Evolutionary conservation across 2,113 vertebrate species (phyloP).

Genomic region (Aphelocoma coerulescens): DNA sequence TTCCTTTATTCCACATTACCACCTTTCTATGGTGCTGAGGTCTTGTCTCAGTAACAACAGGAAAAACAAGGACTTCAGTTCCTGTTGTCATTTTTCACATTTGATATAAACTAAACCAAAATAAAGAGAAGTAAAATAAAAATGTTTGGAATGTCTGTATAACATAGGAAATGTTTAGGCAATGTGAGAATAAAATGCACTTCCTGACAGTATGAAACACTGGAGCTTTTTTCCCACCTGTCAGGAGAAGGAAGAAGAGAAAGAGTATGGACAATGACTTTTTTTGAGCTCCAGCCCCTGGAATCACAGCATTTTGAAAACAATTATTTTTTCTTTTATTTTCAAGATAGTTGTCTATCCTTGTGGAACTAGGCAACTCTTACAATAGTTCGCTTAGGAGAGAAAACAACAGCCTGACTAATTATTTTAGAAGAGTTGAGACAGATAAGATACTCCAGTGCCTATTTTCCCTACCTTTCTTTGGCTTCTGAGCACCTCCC

Average conservation of each 20-base stretch:
- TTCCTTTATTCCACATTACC: not conserved
- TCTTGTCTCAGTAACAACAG: not conserved
- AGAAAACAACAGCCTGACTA: not conserved
- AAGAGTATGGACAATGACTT: not conserved
- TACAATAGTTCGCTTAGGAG: not conserved
- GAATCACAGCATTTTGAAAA: not conserved
- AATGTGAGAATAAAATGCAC: not conserved
- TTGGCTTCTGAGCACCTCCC: not conserved
- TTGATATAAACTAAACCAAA: not conserved
- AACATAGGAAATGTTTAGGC: not conserved
- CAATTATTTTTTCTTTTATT: not conserved
- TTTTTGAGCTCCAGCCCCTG: not conserved
- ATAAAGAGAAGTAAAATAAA: not conserved
- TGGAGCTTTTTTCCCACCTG: not conserved
- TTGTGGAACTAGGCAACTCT: not conserved
- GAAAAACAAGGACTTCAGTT: not conserved
- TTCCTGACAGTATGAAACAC: not conserved
- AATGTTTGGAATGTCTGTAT: not conserved
- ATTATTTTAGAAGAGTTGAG: not conserved
- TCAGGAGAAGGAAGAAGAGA: not conserved
- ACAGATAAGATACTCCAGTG: not conserved
- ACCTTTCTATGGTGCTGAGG: not conserved
- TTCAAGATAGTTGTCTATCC: not conserved
- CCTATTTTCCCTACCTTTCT: not conserved
- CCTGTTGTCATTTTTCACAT: not conserved